Base-by-base conservation (phyloP, 2,113 vertebrate genomes). In the Nothocercus julius region DNA sequence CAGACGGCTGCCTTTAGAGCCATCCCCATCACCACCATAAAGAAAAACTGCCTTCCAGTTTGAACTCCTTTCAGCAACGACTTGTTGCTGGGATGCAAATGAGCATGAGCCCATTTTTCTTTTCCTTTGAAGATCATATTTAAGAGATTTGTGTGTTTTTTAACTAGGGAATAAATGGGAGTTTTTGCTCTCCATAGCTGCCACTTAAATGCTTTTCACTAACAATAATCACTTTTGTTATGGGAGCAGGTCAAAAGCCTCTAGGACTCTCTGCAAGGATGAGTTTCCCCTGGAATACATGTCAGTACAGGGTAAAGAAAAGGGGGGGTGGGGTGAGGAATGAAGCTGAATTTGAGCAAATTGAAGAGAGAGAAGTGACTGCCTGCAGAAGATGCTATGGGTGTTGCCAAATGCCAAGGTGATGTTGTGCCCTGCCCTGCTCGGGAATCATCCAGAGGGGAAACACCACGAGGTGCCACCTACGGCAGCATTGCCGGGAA, bases 1-100 rank as follows among this genome's bases (percentile, higher is more conserved):
- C 95, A 95, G 92, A 93, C 95, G 94, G 92, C 88, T 96, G 90
- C 90, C 92, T 96, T 95, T 95, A 92, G 93, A 94, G 85, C 56
- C 93, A 94, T 92, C 90, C 93, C 80, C 83, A 95, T 84, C 90
- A 81, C 80, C 53, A 89, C 93, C 90, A 96, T 89, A 94, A 92
- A 95, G 88, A 95, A 84, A 76, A 96, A 88, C 66, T 94, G 90
- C 94, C 88, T 93, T 86, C 92, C 47, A 81, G 85, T 68, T 93
- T 84, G 80, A 77, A 79, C 83, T 94, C 83, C 54, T 96, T 96
- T 96, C 92, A 96, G 88, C 44, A 87, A 32, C 13, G 53, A 78
- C 90, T 86, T 95, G 90, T 90, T 90, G 94, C 93, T 73, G 87
- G 73, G 76, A 93, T 86, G 95, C 85, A 91, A 78, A 92, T 95